These are phyloP conservation scores for Nasua narica DNA, from an alignment of 2,797 vertebrate species.

Conservation along the genomic window DNA sequence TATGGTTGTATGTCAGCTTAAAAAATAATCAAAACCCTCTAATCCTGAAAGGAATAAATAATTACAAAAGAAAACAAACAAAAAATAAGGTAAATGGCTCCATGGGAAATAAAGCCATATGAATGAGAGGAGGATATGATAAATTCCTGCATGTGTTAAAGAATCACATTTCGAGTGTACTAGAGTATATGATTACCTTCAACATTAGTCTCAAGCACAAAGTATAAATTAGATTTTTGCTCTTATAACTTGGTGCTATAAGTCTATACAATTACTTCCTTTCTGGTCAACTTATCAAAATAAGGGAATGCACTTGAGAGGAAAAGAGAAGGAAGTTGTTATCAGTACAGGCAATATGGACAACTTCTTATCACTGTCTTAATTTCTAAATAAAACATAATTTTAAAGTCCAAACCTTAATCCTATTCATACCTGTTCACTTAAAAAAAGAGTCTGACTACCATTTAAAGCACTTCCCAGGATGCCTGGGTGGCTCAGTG, in stretches of 20 bases:
- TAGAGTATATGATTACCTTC: neutral
- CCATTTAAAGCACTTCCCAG: neutral
- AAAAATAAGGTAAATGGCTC: neutral
- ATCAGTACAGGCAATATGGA: neutral
- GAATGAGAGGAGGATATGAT: neutral
- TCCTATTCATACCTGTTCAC: neutral
- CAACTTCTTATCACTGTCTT: neutral
- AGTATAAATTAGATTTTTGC: neutral
- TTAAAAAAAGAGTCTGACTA: neutral
- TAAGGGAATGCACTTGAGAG: neutral
- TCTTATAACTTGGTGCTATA: neutral
- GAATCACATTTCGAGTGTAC: neutral
- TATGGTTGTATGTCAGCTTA: neutral
- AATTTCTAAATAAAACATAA: conserved; percentile 10
- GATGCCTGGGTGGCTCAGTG: no score
- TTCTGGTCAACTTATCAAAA: neutral
- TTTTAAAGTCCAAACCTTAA: neutral
- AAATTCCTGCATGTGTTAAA: neutral
- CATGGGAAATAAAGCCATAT: neutral
- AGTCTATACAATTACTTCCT: neutral
- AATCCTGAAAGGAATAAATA: neutral
- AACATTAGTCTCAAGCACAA: neutral
- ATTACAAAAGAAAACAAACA: neutral
- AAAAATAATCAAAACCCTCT: neutral
- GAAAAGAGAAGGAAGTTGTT: neutral